These are phyloP conservation scores for Eleginops maclovinus DNA, from an alignment of 2,113 vertebrate species.

Conservation along the genomic window DNA sequence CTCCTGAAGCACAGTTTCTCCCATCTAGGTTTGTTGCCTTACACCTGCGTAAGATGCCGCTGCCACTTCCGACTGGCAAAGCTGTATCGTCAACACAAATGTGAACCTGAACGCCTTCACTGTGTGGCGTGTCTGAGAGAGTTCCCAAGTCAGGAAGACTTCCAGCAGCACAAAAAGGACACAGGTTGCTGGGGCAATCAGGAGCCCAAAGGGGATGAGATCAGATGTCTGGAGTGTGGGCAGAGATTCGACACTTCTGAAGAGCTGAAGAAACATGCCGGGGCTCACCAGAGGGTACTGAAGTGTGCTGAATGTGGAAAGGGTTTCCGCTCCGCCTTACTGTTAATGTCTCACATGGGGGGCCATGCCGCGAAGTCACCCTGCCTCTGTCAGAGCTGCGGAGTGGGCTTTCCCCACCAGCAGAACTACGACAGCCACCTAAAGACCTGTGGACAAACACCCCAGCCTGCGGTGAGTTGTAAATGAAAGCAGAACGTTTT, in stretches of 20 bases:
- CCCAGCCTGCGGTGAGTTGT: constrained; percentile 69
- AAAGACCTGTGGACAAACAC: constrained; percentile 76
- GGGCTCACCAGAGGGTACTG: constrained; percentile 91
- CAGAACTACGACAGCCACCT: constrained; percentile 83
- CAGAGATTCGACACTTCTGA: constrained; percentile 86
- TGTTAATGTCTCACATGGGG: constrained; percentile 91
- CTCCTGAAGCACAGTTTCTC: constrained; percentile 86
- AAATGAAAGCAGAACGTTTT: too few relatives aligned
- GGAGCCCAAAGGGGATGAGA: constrained; percentile 70
- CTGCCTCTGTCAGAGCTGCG: constrained; percentile 90
- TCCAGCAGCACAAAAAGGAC: constrained; percentile 84
- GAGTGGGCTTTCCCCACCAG: constrained; percentile 88
- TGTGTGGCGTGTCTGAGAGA: constrained; percentile 82
- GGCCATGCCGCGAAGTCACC: constrained; percentile 89
- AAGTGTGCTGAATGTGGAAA: constrained; percentile 90
- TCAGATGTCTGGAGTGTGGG: constrained; percentile 89
- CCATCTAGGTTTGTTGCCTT: constrained; percentile 86
- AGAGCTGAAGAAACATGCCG: constrained; percentile 88
- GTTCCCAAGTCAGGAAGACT: constrained; percentile 78
- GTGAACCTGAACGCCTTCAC: constrained; percentile 78
- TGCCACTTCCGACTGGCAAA: constrained; percentile 81
- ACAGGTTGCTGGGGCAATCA: constrained; percentile 86
- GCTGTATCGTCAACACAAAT: constrained; percentile 80
- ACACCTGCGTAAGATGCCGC: constrained; percentile 84
- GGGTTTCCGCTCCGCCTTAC: constrained; percentile 89